Evolutionary conservation across 2,797 vertebrate species (phyloP), one percentile per base, ranked within the genome.

Genomic region (Hapalemur alaotrensis): DNA sequence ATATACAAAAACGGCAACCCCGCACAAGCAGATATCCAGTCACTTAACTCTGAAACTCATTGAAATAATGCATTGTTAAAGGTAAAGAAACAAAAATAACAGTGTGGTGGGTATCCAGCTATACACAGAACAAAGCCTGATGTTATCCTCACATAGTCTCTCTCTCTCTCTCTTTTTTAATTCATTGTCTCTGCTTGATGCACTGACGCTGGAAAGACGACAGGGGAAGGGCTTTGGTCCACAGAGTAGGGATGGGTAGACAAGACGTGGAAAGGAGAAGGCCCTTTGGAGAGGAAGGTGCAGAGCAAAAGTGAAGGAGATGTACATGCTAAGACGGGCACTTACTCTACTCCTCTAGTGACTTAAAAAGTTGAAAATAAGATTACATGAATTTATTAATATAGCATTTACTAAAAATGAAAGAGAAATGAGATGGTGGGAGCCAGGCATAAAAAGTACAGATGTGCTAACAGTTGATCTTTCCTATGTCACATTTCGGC

Each of bases 311-410:
- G 32, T 2, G 2, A 46, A 80, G 22, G 18, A 28, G 48, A 28
- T 32, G 8, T 7, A 0, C 38, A 8, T 2, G 6, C 3, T 28
- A 54, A 69, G 43, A 61, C 5, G 7, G 46, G 10, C 7, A 46
- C 12, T 52, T 75, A 13, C 13, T n/a, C 13, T 69, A 12, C 78
- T 72, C 46, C 65, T 95, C 32, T 50, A 41, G 72, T 46, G 35
- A 87, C 20, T 80, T 48, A 57, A 52, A 79, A 69, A 54, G 32
- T 70, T 69, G 80, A 88, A 84, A 87, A 41, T 22, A 18, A 61
- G 52, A 30, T 80, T 54, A 54, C 35, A 38, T 41, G 46, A 61
- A 65, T 23, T 9, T 59, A 73, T 41, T 73, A 61, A 72, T 54
- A 38, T 43, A 14, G 8, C 25, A 48, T 57, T 91, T 95, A 91